Conservation (phyloP, 1,140 invertebrate species). For the Trypoxylus dichotomus region DNA sequence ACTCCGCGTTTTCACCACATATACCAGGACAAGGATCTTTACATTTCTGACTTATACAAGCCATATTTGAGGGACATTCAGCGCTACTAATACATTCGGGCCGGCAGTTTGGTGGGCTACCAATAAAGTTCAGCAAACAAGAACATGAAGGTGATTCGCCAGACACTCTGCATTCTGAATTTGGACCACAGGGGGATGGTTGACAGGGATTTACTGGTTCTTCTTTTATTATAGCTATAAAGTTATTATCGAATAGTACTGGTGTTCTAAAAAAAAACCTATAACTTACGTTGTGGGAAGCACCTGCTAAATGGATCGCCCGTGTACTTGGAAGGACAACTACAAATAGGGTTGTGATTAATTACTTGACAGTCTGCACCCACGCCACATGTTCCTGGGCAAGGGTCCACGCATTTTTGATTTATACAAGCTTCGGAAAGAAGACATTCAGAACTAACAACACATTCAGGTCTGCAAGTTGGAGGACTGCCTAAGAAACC, state of each 20-base stretch:
- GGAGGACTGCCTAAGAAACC: slow-evolving; percentile 63
- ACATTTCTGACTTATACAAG: slow-evolving; percentile 73
- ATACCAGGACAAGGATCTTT: slow-evolving; percentile 71
- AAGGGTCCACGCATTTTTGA: slow-evolving; percentile 68
- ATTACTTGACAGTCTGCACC: slow-evolving; percentile 65
- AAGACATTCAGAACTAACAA: slow-evolving; percentile 63
- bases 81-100: slow-evolving; percentile 76
- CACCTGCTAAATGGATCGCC: slow-evolving; percentile 63
- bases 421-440: slow-evolving; percentile 63
- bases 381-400: slow-evolving; percentile 62
- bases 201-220: slow-evolving; percentile 58
- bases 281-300: slow-evolving; percentile 53
- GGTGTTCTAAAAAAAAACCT: neutral
- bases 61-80: slow-evolving; percentile 72
- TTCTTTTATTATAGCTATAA: slow-evolving; percentile 37
- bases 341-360: slow-evolving; percentile 64
- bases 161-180: slow-evolving; percentile 65
- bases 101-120: slow-evolving; percentile 73
- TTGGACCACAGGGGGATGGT: slow-evolving; percentile 69
- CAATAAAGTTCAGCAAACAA: slow-evolving; percentile 69
- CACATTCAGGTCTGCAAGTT: slow-evolving; percentile 65
- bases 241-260: neutral
- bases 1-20: slow-evolving; percentile 73
- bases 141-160: slow-evolving; percentile 66
- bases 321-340: slow-evolving; percentile 57